Base-by-base conservation (phyloP, 2,797 vertebrate genomes). In the Sparus aurata region DNA sequence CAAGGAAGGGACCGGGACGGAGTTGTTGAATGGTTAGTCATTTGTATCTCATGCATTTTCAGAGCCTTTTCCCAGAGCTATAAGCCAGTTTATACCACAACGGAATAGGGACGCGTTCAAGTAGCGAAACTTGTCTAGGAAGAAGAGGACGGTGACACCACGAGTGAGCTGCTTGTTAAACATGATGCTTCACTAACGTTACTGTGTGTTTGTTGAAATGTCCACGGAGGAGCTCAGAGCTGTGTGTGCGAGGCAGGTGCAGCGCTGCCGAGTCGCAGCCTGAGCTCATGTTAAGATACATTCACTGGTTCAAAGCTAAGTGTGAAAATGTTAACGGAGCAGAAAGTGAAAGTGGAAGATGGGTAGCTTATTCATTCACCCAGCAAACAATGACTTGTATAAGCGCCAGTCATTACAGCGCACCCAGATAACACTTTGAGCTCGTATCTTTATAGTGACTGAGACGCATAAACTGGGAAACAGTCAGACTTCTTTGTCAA, bases 1-100 rank as follows among this genome's bases (percentile, higher is more conserved):
- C 75, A 68, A 69, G 34, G 20, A 20, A 18, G 1, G 12, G 43
- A 45, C 43, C 12, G 20, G 38, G 34, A 4, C 15, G 8, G 16
- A 61, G 60, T 1, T 6, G 2, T 1, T 67, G 43, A 54, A 22
- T 60, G 80, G 80, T 87, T 15, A 4, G 73, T 66, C 0, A 16
- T 4, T 38, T 30, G 0, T 57, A 45, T 6, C 63, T 50, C 0
- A 11, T 47, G 2, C 4, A 20, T 25, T 60, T 71, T 20, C 0
- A 49, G 22, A 34, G 23, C 30, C 16, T 38, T 63, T 4, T 41
- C 2, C 9, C 4, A 25, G 7, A 45, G 1, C 0, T 8, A 3
- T 20, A 13, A 13, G 1, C 6, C 25, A 3, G 13, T 45, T 27
- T 46, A 12, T 0, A 0, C 0, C 3, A 16, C n/a, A 25, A 2